Evolutionary conservation across 92 coral and sea anemone genomes (phyloP).

Genomic region (Diadumene lineata): DNA sequence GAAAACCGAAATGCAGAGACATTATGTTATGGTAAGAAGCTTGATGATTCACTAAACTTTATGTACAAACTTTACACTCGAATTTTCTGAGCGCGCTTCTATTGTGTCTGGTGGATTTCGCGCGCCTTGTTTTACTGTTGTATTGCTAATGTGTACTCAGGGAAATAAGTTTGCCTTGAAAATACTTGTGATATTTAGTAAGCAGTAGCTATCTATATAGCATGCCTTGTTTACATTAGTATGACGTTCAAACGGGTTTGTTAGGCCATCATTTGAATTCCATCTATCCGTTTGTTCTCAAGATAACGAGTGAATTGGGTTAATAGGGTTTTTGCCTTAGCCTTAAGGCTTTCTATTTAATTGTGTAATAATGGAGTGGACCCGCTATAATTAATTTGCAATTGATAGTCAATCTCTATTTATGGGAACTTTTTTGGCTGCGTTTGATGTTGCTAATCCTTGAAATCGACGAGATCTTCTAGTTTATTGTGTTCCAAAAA

Average conservation of each 20-base stretch:
- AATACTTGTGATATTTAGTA: slow-evolving; percentile 68
- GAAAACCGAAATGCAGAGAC: slow-evolving; percentile 99
- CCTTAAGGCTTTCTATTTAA: slow-evolving; percentile 90
- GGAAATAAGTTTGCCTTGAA: slow-evolving; percentile 59
- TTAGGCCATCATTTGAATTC: slow-evolving; percentile 89
- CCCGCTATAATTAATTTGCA: slow-evolving; percentile 95
- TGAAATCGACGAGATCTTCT: slow-evolving; percentile 62
- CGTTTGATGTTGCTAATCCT: slow-evolving; percentile 72
- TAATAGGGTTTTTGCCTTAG: slow-evolving; percentile 72
- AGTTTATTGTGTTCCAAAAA: slow-evolving; percentile 32
- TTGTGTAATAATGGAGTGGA: slow-evolving; percentile 94
- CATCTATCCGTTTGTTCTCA: slow-evolving; percentile 79
- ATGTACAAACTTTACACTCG: slow-evolving; percentile 7
- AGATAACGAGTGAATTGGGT: slow-evolving; percentile 85
- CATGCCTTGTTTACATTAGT: slow-evolving; percentile 72
- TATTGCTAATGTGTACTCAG: slow-evolving; percentile 49
- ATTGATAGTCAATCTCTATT: slow-evolving; percentile 89
- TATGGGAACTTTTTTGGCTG: slow-evolving; percentile 73
- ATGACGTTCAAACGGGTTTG: slow-evolving; percentile 83
- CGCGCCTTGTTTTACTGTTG: slow-evolving; percentile 41
- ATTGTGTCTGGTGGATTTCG: slow-evolving; percentile 26
- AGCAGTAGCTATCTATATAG: slow-evolving; percentile 63
- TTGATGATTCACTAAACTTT: slow-evolving; percentile 1
- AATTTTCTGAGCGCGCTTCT: slow-evolving; percentile 18
- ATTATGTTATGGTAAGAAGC: slow-evolving; percentile 92